Base-by-base conservation (phyloP, 2,888 invertebrate species). In the Eupithecia centaureata region DNA sequence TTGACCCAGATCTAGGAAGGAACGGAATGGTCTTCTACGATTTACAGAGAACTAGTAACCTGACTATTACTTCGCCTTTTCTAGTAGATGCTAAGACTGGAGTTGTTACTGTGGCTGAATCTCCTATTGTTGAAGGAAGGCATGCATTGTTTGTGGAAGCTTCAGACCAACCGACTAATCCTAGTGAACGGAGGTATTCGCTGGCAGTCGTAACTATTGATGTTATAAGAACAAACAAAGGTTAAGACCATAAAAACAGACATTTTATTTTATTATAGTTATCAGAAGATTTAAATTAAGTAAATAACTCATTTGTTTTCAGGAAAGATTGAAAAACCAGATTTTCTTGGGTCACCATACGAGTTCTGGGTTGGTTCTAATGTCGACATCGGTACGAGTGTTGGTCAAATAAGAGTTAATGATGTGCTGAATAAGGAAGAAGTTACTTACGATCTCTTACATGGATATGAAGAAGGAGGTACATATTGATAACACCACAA, bases 281-380 rank as follows among this genome's bases (percentile, higher is more conserved):
- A 0, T 32, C 8, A 47, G n/a, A 27, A 35, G n/a, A n/a, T n/a
- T 32, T 51, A 30, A 51, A 32, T 63, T 5, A 38, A 61, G 54
- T 32, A 60, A 58, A 56, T 28, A 38, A 22, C 7, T 35, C 52
- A 28, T 57, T 52, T 38, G 4, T 38, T 86, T 86, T 65, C 73
- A 95, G 95, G 92, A 56, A 84, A 88, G 77, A 84, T 90, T 57
- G 95, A 95, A 61, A 93, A 93, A 38, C 97, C 97, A 2, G 96
- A 96, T 80, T 97, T 97, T 76, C 93, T 97, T 27, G 97, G 97
- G 30, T 95, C 97, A 0, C 97, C 97, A 0, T 98, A 97, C 78
- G 97, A 97, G 81, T 97, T 98, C 85, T 97, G 97, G 97, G 97
- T 97, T 33, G 97, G 97, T 0, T 95, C 95, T n/a, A 97, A 96